Evolutionary conservation across 2,113 vertebrate species (phyloP).

Genomic region (Myodes glareolus): DNA sequence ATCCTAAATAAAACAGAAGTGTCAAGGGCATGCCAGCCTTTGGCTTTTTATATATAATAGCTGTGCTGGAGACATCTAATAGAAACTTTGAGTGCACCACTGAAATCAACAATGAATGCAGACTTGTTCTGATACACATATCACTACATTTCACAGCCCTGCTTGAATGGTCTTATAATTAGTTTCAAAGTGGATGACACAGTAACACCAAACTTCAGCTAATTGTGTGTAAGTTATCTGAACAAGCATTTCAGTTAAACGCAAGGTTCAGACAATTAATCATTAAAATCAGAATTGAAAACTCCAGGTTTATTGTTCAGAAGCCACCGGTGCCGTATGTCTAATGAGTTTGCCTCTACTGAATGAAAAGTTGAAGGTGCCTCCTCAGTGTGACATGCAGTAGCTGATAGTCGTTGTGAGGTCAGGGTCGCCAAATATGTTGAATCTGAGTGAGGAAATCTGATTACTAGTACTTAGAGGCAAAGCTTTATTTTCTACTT

Average conservation of each 20-base stretch:
- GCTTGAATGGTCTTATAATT: conserved; percentile 79
- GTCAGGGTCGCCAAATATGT: conserved; percentile 61
- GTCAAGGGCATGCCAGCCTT: conserved; percentile 43
- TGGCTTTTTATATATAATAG: conserved; percentile 17
- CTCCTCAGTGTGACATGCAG: conserved; percentile 60
- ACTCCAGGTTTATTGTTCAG: conserved; percentile 76
- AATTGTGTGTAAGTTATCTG: conserved; percentile 83
- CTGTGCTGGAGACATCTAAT: background rate
- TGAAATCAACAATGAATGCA: conserved; percentile 73
- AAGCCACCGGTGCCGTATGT: conserved; percentile 77
- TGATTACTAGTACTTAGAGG: background rate
- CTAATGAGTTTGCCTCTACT: conserved; percentile 72
- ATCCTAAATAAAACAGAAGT: conserved; percentile 60
- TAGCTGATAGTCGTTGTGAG: conserved; percentile 63
- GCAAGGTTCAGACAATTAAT: conserved; percentile 70
- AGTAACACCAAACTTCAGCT: conserved; percentile 76
- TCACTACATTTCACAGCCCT: conserved; percentile 78
- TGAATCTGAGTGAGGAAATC: conserved; percentile 64
- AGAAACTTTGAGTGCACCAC: conserved; percentile 58
- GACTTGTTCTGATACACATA: conserved; percentile 73
- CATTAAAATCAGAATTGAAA: conserved; percentile 75
- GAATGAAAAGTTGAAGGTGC: conserved; percentile 72
- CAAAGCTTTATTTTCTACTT: conserved; percentile 41
- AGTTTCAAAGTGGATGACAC: conserved; percentile 77
- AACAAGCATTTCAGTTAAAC: conserved; percentile 79